Evolutionary conservation across 2,888 invertebrate species (phyloP), one percentile per base, ranked within the genome.

Genomic region (Isoperla grammatica): DNA sequence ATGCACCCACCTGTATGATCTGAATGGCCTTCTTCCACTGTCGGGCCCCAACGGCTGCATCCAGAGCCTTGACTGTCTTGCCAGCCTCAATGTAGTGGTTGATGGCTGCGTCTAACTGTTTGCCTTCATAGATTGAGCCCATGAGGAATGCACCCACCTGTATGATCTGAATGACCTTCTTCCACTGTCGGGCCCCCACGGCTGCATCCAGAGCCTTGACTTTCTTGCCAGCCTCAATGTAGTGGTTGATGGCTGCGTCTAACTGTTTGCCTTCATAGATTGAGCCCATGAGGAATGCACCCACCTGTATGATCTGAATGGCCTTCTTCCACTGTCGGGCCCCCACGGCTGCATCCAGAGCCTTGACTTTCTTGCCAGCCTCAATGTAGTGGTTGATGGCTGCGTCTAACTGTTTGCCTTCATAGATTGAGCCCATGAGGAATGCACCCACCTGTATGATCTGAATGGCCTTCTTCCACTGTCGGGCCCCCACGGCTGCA

Each of bases 301-400:
- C 70, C 54, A 83, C 85, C 75, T 85, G 82, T 62, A 88, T 78
- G 46, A 93, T 90, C 71, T 92, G 93, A 42, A 93, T 83, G 2
- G 98, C 97, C 74, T 96, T 95, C 64, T 87, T 86, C 87, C 96
- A 96, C 73, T 98, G 98, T 61, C 89, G 84, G 0, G 96, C 95
- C 15, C 85, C 84, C 6, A 99, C 88, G 0, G 99, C 93, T 0
- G 97, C 90, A 61, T 92, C 89, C 2, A 98, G 79, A 0, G 98
- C 98, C 69, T 91, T 86, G 11, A 85, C 76, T 0, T 90, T 88
- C 68, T 86, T 84, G 12, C 96, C 96, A 13, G 97, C 95, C 76
- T 97, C 98, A 54, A 99, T 96, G 70, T 90, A 97, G 73, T 99
- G 99, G 73, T 94, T 95, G 60, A 99, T 96, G 1, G 99, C 98